These are phyloP conservation scores for Chelon auratus DNA, from an alignment of 2,797 vertebrate genomes.

Conservation along the genomic window DNA sequence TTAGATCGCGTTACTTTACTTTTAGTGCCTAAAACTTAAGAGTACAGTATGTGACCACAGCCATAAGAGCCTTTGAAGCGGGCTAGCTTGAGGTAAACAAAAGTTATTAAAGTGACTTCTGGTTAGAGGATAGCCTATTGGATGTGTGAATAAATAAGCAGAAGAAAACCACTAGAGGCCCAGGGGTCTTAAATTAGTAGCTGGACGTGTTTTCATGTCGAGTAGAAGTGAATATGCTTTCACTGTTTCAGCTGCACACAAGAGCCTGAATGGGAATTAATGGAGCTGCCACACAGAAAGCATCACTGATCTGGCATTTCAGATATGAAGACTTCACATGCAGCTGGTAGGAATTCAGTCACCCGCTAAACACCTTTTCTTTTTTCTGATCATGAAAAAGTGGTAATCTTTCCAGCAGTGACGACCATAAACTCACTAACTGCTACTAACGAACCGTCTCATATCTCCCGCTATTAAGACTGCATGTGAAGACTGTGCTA, in stretches of 20 bases:
- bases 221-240: conserved; percentile 2
- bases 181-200: background rate
- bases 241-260: background rate
- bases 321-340: conserved; percentile 7
- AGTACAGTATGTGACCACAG: background rate
- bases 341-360: background rate
- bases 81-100: conserved; percentile 37
- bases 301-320: conserved; percentile 4
- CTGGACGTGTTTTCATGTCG: background rate
- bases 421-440: background rate
- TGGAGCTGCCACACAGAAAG: conserved; percentile 4
- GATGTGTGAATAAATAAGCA: conserved; percentile 8
- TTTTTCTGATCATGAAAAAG: background rate
- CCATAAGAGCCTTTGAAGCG: background rate
- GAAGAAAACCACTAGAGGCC: conserved; percentile 23
- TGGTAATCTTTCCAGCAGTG: background rate
- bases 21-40: background rate
- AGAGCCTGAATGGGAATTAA: conserved; percentile 7
- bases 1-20: background rate
- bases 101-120: conserved; percentile 39
- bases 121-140: conserved; percentile 5
- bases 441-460: background rate
- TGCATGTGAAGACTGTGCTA: conserved; percentile 31
- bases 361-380: background rate
- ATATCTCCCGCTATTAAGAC: conserved; percentile 1